Evolutionary conservation across 2,888 invertebrate genomes (phyloP), one percentile per base, ranked within the genome.

Genomic region (Cantharis flavilabris): DNA sequence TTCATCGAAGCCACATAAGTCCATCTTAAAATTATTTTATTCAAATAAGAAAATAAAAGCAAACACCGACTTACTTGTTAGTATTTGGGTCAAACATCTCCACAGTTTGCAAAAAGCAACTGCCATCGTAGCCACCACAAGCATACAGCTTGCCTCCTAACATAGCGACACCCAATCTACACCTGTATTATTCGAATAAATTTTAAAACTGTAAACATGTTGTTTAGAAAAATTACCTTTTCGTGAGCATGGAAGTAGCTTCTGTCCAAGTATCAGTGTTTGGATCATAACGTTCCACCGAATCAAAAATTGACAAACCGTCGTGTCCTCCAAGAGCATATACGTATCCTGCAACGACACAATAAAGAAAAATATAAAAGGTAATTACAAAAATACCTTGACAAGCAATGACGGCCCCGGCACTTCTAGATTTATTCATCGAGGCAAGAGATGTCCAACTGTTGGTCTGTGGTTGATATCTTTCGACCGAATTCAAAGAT

Each of bases 301-400:
- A 95, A 88, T 96, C 95, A 87, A 96, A 96, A 83, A 96, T 97
- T 7, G 95, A 95, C 14, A 96, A 89, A 0, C 97, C 96, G 89
- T 97, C 96, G 86, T 97, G 97, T 0, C 97, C 97, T 14, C 97
- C 97, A 64, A 96, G 89, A 0, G 95, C 95, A 86, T 94, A 96
- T 73, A 96, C 93, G 84, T 92, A 93, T 49, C 94, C 94, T 87
- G 91, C 7, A 7, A 3, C n/a, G 92, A 26, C 69, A 70, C 64
- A 69, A 73, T n/a, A 18, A 10, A 16, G 14, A 9, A 26, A 26
- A 9, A 9, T 26, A 5, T 7, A 26, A 26, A 26, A 26, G 9
- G 9, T 1, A 18, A 14, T 76, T 73, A 62, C 4, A 70, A 11
- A 23, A 28, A 65, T 80, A 85, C 87, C 88, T 83, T 88, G 88